Percentiles rank a stretch among this genome's conserved stretches.
These are phyloP conservation scores for Eupithecia tripunctaria DNA, from an alignment of 2,888 invertebrate species.

Conservation along the genomic window DNA sequence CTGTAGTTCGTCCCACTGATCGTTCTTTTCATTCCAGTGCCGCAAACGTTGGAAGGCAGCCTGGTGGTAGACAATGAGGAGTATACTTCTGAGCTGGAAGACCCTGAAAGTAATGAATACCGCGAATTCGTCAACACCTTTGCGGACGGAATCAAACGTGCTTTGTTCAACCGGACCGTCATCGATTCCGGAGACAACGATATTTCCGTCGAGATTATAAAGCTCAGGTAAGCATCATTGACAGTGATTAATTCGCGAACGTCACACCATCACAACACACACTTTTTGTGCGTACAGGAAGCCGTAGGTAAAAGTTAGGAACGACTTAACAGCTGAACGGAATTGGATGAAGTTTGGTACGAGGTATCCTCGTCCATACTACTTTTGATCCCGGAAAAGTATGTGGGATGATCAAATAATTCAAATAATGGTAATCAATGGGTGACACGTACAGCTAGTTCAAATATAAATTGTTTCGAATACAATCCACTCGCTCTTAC, in stretches of 20 bases:
- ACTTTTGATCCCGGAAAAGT: too few species aligned
- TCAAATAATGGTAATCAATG: too few species aligned
- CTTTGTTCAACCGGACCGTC: slow-evolving; percentile 80
- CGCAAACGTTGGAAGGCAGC: slow-evolving; percentile 88
- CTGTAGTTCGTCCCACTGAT: not conserved
- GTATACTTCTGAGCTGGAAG: slow-evolving; percentile 84
- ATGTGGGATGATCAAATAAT: too few species aligned
- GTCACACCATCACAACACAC: too few species aligned
- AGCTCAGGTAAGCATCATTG: slow-evolving; percentile 79
- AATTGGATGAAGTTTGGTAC: too few species aligned
- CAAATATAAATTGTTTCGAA: not conserved
- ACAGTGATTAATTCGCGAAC: too few species aligned
- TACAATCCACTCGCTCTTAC: not conserved
- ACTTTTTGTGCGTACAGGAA: too few species aligned
- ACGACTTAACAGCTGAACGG: too few species aligned
- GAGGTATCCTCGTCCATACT: too few species aligned
- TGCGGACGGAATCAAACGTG: slow-evolving; percentile 85
- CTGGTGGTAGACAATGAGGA: slow-evolving; percentile 87
- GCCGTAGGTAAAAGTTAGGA: too few species aligned
- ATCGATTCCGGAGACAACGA: slow-evolving; percentile 82
- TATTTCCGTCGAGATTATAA: slow-evolving; percentile 85
- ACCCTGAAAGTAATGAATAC: slow-evolving; percentile 86
- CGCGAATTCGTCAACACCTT: slow-evolving; percentile 84
- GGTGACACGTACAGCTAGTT: not conserved
- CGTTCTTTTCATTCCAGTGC: slow-evolving; percentile 79